These are phyloP conservation scores for Torymus auratus DNA, from an alignment of 2,888 invertebrate genomes.

Conservation along the genomic window DNA sequence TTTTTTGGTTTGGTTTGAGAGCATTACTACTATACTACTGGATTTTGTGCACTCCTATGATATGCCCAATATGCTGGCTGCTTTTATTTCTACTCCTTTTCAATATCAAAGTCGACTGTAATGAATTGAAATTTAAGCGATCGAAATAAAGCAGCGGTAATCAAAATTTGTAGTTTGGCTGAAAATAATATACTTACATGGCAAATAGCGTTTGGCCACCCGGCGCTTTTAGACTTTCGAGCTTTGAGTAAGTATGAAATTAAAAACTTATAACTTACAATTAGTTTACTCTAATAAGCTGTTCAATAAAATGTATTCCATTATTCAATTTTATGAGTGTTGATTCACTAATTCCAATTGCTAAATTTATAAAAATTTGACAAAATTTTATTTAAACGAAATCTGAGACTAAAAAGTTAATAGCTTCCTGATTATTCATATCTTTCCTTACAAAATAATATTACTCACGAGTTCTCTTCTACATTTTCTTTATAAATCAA, in stretches of 20 bases:
- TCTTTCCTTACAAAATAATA: too few species aligned
- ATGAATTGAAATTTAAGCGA: slow-evolving; percentile 20
- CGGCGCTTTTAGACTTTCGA: slow-evolving; percentile 45
- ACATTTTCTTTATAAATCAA: too few species aligned
- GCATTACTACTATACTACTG: slow-evolving; percentile 32
- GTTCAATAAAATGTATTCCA: too few species aligned
- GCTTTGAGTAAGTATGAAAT: slow-evolving; percentile 54
- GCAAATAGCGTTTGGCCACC: slow-evolving; percentile 48
- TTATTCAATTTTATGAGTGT: too few species aligned
- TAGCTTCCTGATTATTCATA: too few species aligned
- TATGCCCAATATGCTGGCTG: slow-evolving; percentile 44
- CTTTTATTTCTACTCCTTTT: slow-evolving; percentile 49
- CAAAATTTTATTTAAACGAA: too few species aligned
- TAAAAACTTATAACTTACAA: slow-evolving; percentile 3
- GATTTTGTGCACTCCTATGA: slow-evolving; percentile 47
- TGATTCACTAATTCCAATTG: too few species aligned
- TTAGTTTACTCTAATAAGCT: too few species aligned
- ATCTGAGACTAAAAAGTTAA: too few species aligned
- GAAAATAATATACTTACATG: slow-evolving; percentile 50
- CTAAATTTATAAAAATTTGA: too few species aligned
- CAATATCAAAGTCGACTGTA: slow-evolving; percentile 24
- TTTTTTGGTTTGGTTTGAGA: slow-evolving; percentile 52
- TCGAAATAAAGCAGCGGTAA: slow-evolving; percentile 10
- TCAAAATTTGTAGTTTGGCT: slow-evolving; percentile 32
- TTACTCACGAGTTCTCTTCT: too few species aligned